Conservation (phyloP, 2,113 vertebrate genomes). For the Coptodon bakossiorum region DNA sequence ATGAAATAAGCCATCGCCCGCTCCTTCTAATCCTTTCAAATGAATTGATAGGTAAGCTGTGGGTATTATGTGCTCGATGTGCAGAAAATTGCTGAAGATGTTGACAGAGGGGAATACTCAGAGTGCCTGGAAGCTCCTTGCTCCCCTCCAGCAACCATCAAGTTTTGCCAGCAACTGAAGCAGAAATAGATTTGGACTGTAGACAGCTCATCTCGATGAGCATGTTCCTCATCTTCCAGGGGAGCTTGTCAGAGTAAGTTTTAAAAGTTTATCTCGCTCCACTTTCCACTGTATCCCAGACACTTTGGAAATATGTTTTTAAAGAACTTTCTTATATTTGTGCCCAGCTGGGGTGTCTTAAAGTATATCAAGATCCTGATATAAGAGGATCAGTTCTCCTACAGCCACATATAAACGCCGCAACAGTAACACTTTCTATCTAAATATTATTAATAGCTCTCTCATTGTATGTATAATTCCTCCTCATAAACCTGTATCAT, state of each 20-base stretch:
- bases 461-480: neutral
- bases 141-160: slow-evolving; percentile 23
- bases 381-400: neutral
- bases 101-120: slow-evolving; percentile 30
- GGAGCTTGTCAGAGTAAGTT: slow-evolving; percentile 29
- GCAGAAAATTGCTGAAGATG: slow-evolving; percentile 41
- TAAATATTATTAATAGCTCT: neutral
- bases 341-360: neutral
- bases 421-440: neutral
- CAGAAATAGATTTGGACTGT: slow-evolving; percentile 59
- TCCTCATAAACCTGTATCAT: neutral
- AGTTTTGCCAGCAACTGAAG: slow-evolving; percentile 34
- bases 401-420: neutral
- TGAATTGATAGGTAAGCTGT: slow-evolving; percentile 19
- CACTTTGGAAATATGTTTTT: slow-evolving; percentile 16
- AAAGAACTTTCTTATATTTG: neutral
- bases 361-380: neutral
- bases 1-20: slow-evolving; percentile 6
- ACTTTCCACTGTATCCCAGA: slow-evolving; percentile 19
- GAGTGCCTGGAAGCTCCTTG: slow-evolving; percentile 27
- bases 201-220: slow-evolving; percentile 49
- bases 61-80: slow-evolving; percentile 18
- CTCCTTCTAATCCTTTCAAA: slow-evolving; percentile 10
- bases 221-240: slow-evolving; percentile 16
- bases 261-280: slow-evolving; percentile 35